Evolutionary conservation across 2,797 vertebrate genomes (phyloP).

Genomic region (Meda fulgida): DNA sequence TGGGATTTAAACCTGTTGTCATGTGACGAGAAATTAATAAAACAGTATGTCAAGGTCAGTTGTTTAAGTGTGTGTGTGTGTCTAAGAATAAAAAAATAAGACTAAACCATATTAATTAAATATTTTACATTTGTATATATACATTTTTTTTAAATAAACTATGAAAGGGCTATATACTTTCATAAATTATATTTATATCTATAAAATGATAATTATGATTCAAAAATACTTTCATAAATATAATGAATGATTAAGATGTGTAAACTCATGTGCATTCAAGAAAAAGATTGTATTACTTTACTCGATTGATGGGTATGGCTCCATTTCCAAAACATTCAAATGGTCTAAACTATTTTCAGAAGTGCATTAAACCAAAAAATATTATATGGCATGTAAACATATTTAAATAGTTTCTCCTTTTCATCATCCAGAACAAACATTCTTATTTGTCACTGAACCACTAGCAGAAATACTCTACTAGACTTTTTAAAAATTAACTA

Average conservation of each 20-base stretch:
- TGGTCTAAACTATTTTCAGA: background rate
- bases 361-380: background rate
- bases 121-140: too few species aligned
- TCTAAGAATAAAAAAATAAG: too few species aligned
- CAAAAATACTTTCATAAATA: too few species aligned
- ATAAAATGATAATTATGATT: background rate
- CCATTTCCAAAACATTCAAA: background rate
- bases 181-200: too few species aligned
- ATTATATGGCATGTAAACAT: background rate
- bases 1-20: background rate
- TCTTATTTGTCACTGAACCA: background rate
- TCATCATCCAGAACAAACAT: background rate
- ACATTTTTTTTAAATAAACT: too few species aligned
- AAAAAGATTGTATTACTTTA: background rate
- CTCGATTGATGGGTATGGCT: background rate
- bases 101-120: too few species aligned
- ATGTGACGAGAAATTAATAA: background rate
- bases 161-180: too few species aligned
- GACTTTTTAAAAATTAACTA: background rate
- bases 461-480: background rate
- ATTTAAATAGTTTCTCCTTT: background rate
- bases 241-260: background rate
- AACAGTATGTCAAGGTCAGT: background rate
- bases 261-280: background rate
- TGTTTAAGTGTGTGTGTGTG: background rate